Base-by-base conservation (phyloP, 2,888 invertebrate species). In the Hirudinaria manillensis region DNA sequence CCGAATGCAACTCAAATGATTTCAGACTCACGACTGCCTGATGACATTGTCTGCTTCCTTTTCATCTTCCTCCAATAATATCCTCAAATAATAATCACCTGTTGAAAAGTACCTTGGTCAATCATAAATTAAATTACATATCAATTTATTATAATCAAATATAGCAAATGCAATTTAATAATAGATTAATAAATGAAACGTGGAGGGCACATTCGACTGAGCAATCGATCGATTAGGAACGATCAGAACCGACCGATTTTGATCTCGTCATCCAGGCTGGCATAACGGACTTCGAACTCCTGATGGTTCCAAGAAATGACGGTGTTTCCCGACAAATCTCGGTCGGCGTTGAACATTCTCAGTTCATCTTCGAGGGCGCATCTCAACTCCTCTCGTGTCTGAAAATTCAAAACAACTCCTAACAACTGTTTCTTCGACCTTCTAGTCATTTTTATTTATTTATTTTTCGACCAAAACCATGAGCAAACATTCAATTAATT, bases 301-400 rank as follows among this genome's bases (percentile, higher is more conserved):
- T 92, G 90, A 87, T 98, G 94, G 88, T 99, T 99, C 99, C 99
- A 99, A 0, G 96, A 93, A 67, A 89, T 89, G n/a, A 84, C 81
- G 29, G 92, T 91, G 73, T 82, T 84, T 27, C 86, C 84, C 38
- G 87, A 85, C 79, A 94, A 89, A 83, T 98, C 97, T 78, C 93
- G 90, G 86, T 97, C 97, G 4, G 91, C 90, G 0, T 89, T 89
- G 86, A 99, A 94, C 76, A 92, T 91, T 67, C 95, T 89, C 74
- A 97, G 89, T 86, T 99, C 98, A 84, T 92, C 93, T 84, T 97
- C 95, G 78, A 99, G 87, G 0, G 93, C 92, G 83, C 92, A 92
- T 78, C 94, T 89, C 74, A 99, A 87, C 85, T 99, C 98, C 86
- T 97, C 97, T 72, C 98, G 89, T 0, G 98, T 99, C 92, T 93